Percentiles rank a stretch among this genome's conserved stretches.
phyloP scores from a whole-genome alignment of 2,797 vertebrate genomes.

The Myotis daubentonii region DNA sequence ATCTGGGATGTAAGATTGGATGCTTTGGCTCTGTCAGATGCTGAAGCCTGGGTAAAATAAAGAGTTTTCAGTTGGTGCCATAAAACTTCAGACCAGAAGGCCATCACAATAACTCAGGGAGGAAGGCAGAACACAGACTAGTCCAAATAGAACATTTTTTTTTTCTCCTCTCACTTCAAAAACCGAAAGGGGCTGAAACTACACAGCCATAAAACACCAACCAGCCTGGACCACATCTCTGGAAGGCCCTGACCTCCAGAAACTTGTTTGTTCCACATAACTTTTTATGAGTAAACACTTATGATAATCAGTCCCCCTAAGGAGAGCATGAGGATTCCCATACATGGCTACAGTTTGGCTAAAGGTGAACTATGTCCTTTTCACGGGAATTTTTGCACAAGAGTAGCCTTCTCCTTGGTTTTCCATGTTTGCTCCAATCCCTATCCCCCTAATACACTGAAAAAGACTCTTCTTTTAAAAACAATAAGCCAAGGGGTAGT shows the following conservation, averaged over 20 bases:
- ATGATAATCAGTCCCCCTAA: not conserved
- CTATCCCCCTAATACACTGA: not conserved
- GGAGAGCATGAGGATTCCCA: not conserved
- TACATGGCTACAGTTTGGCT: not conserved
- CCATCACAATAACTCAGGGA: slow-evolving; percentile 23
- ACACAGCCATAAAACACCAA: not conserved
- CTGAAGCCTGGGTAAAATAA: slow-evolving; percentile 41
- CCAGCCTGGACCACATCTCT: not conserved
- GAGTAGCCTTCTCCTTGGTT: not conserved
- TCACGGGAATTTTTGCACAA: not conserved
- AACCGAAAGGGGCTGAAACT: not conserved
- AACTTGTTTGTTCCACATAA: not conserved
- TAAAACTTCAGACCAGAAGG: slow-evolving; percentile 60
- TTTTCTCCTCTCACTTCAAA: not conserved
- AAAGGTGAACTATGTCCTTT: not conserved
- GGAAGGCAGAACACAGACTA: not conserved
- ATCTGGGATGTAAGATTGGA: not conserved
- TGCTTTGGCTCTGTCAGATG: slow-evolving; percentile 41
- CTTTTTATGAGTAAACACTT: not conserved
- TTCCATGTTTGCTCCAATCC: not conserved
- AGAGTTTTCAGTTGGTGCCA: slow-evolving; percentile 54
- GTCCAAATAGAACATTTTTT: not conserved
- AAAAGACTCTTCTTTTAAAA: not conserved
- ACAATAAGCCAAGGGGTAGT: not conserved
- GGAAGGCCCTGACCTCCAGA: not conserved